phyloP scores from a whole-genome alignment of 2,113 vertebrate species.

The Strix aluco region DNA sequence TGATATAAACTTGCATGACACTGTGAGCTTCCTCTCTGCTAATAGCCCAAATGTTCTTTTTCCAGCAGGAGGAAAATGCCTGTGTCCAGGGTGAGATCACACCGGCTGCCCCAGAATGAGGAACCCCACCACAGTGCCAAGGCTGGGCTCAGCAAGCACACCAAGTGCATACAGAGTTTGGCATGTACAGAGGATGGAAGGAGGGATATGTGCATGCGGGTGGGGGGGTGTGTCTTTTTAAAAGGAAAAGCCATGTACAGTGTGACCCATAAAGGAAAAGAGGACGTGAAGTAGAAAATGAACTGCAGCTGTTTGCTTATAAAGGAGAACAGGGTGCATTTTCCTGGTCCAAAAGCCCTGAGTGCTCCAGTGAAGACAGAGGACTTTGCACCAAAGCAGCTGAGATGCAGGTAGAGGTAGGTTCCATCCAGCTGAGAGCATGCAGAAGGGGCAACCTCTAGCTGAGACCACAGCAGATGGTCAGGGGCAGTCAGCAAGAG shows the following conservation, averaged over 20 bases:
- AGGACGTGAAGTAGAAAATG: not conserved
- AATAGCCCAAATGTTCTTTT: conserved; percentile 55
- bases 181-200: not conserved
- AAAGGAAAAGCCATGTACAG: not conserved
- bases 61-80: conserved; percentile 52
- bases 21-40: conserved; percentile 60
- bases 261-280: not conserved
- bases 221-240: not conserved
- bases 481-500: not conserved
- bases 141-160: not conserved
- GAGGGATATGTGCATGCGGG: not conserved
- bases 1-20: conserved; percentile 60
- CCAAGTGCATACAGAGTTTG: fast-evolving
- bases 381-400: not conserved
- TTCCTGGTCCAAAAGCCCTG: not conserved
- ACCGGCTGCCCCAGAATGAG: not conserved
- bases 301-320: not conserved
- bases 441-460: not conserved
- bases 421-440: not conserved
- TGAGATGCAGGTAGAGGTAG: not conserved
- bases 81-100: conserved; percentile 43
- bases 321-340: not conserved
- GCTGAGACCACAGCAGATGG: not conserved
- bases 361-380: not conserved
- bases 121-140: not conserved